phyloP scores from a whole-genome alignment of 2,888 invertebrate genomes.

The Sipha maydis region DNA sequence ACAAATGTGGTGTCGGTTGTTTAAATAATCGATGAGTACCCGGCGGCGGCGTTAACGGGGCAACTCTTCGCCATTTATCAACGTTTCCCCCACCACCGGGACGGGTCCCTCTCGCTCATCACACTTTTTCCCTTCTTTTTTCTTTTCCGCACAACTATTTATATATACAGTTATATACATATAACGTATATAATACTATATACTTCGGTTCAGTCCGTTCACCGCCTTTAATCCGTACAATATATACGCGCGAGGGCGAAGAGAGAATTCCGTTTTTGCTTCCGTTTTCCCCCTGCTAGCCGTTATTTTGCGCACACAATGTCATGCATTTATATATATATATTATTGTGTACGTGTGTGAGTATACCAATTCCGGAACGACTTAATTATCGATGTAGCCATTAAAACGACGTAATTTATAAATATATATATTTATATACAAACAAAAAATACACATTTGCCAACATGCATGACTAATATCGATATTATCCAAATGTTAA shows the following conservation, averaged over 20 bases:
- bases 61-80: slow-evolving; percentile 60
- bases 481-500: too few relatives aligned
- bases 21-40: slow-evolving; percentile 60
- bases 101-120: not conserved
- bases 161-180: not conserved
- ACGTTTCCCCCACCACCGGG: not conserved
- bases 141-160: not conserved
- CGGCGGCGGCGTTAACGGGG: slow-evolving; percentile 49
- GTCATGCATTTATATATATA: not conserved
- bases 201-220: not conserved
- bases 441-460: too few relatives aligned
- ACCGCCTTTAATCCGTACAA: slow-evolving; percentile 30
- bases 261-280: not conserved
- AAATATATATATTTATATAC: not conserved
- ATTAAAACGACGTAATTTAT: slow-evolving; percentile 6
- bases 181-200: too few relatives aligned
- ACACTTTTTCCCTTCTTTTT: not conserved
- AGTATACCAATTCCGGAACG: slow-evolving; percentile 18
- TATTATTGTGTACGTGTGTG: not conserved
- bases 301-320: not conserved
- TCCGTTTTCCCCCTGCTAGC: not conserved
- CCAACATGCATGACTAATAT: too few relatives aligned
- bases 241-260: not conserved
- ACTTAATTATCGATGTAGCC: slow-evolving; percentile 20
- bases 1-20: slow-evolving; percentile 54